These are phyloP conservation scores for Phortica okadai DNA, from an alignment of 2,888 invertebrate species.

Conservation along the genomic window DNA sequence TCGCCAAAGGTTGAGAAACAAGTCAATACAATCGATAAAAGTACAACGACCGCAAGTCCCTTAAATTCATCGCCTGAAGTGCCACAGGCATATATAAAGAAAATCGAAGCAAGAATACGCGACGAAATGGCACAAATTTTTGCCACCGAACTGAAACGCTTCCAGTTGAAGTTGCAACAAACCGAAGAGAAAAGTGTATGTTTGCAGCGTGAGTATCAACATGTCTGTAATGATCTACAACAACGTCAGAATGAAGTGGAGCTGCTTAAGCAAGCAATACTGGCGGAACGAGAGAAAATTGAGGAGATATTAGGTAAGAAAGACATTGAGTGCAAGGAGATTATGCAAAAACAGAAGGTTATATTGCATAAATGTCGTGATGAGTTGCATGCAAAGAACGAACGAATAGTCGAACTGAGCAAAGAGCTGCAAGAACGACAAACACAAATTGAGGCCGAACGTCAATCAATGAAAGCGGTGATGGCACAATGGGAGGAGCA, in stretches of 20 bases:
- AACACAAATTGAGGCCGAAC: constrained; percentile 76
- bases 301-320: constrained; percentile 65
- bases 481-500: constrained; percentile 77
- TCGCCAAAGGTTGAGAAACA: constrained; percentile 46
- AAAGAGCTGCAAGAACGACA: constrained; percentile 71
- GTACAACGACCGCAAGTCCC: constrained; percentile 23
- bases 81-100: constrained; percentile 65
- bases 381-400: constrained; percentile 76
- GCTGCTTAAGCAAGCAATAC: constrained; percentile 73
- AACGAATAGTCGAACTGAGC: constrained; percentile 71
- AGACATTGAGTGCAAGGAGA: constrained; percentile 56
- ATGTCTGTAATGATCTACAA: constrained; percentile 62
- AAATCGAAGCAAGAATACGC: constrained; percentile 78
- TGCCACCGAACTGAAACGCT: constrained; percentile 80
- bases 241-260: constrained; percentile 72
- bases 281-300: constrained; percentile 73
- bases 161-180: constrained; percentile 75
- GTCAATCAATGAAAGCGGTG: constrained; percentile 76
- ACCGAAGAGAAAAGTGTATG: constrained; percentile 62
- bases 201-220: constrained; percentile 68
- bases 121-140: constrained; percentile 84
- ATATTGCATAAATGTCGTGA: constrained; percentile 67
- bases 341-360: constrained; percentile 62
- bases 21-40: constrained; percentile 17
- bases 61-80: constrained; percentile 69